Conservation (phyloP, 2,888 invertebrate genomes). For the Trachelus stipa region DNA sequence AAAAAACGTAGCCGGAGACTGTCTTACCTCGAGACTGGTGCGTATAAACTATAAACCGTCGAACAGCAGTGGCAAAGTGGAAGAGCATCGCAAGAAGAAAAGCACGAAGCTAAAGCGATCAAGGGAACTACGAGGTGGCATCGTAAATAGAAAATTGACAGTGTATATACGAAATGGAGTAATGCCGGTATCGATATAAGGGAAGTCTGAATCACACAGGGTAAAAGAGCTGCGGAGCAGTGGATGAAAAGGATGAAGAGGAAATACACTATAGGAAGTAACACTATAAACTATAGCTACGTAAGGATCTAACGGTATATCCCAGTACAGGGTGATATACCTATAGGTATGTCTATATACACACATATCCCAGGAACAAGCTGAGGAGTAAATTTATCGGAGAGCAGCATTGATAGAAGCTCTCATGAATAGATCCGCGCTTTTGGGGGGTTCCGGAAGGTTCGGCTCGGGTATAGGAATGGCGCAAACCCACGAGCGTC, state of each 20-base stretch:
- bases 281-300: too few relatives aligned
- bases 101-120: slow-evolving; percentile 32
- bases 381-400: slow-evolving; percentile 55
- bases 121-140: slow-evolving; percentile 32
- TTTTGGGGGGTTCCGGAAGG: slow-evolving; percentile 41
- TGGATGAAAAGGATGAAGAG: slow-evolving; percentile 1
- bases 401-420: slow-evolving; percentile 48
- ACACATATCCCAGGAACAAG: slow-evolving; percentile 17
- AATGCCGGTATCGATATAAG: too few relatives aligned
- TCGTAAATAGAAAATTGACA: slow-evolving; percentile 6
- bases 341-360: not conserved
- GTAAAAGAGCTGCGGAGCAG: not conserved
- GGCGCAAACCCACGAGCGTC: slow-evolving; percentile 13
- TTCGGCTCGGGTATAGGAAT: slow-evolving; percentile 34
- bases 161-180: not conserved
- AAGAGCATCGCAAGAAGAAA: too few relatives aligned
- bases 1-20: too few relatives aligned
- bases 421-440: slow-evolving; percentile 65
- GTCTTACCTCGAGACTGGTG: too few relatives aligned
- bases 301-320: too few relatives aligned
- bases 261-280: too few relatives aligned
- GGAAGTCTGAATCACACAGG: too few relatives aligned
- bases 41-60: too few relatives aligned
- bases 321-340: too few relatives aligned
- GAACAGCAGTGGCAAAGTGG: too few relatives aligned